Percentiles rank a stretch among this genome's conserved stretches.
These are phyloP conservation scores for Sylvicapra grimmia DNA, from an alignment of 2,113 vertebrate genomes.

Conservation along the genomic window DNA sequence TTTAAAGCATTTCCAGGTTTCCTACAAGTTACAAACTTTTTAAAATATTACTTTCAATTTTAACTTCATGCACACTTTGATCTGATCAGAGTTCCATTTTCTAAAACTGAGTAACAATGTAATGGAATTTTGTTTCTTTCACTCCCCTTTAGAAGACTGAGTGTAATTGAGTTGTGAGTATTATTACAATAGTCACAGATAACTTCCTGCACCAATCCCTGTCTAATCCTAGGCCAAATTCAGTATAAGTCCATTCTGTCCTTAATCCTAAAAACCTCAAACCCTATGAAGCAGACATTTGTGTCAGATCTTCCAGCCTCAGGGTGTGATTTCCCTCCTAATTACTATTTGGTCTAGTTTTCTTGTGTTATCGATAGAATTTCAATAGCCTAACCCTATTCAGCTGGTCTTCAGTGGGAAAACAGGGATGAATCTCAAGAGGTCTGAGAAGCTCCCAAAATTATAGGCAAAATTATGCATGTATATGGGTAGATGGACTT, in stretches of 20 bases:
- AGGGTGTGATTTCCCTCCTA: not conserved
- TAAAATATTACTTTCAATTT: slow-evolving; percentile 47
- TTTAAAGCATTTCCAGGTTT: slow-evolving; percentile 49
- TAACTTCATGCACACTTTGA: slow-evolving; percentile 33
- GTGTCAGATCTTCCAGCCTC: not conserved
- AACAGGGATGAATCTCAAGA: not conserved
- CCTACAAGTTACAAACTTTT: slow-evolving; percentile 32
- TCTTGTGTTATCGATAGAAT: not conserved
- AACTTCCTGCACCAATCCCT: not conserved
- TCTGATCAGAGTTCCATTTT: slow-evolving; percentile 37
- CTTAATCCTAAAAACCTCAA: slow-evolving; percentile 29
- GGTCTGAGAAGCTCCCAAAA: not conserved
- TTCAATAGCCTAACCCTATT: not conserved
- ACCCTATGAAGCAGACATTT: not conserved
- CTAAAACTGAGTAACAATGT: slow-evolving; percentile 28
- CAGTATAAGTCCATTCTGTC: not conserved
- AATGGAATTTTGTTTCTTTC: not conserved
- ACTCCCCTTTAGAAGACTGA: slow-evolving; percentile 6
- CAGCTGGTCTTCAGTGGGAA: not conserved
- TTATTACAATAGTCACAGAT: not conserved
- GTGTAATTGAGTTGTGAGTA: not conserved
- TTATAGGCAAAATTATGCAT: not conserved
- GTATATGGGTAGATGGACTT: not conserved
- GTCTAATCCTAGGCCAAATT: not conserved
- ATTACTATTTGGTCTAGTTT: not conserved